These are phyloP conservation scores for Chaenocephalus aceratus DNA, from an alignment of 2,113 vertebrate species.

Conservation along the genomic window DNA sequence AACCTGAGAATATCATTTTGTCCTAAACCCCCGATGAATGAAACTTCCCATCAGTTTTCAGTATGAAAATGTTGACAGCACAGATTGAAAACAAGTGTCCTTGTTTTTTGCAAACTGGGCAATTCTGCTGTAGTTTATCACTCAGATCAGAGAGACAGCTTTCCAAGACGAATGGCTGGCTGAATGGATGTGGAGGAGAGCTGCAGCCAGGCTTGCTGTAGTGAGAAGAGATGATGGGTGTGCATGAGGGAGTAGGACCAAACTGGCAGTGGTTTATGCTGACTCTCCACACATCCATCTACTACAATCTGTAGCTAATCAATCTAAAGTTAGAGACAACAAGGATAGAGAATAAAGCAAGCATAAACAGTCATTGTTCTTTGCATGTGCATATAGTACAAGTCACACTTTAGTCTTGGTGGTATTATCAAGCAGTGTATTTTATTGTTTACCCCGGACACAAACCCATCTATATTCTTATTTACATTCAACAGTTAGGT, in stretches of 20 bases:
- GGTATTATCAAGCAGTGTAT: constrained; percentile 8
- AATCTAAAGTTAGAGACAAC: constrained; percentile 85
- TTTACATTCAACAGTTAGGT: not conserved
- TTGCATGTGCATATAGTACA: constrained; percentile 56
- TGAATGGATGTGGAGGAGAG: constrained; percentile 79
- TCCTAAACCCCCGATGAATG: constrained; percentile 69
- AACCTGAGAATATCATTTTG: constrained; percentile 50
- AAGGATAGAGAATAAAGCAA: constrained; percentile 68
- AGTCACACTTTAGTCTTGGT: constrained; percentile 35
- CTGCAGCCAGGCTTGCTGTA: constrained; percentile 72
- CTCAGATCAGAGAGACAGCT: constrained; percentile 81
- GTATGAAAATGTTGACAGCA: constrained; percentile 81
- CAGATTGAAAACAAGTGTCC: constrained; percentile 85
- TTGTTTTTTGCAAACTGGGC: constrained; percentile 83
- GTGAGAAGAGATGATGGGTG: constrained; percentile 80
- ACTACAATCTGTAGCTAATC: constrained; percentile 85
- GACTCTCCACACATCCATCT: constrained; percentile 86
- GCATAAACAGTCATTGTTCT: constrained; percentile 61
- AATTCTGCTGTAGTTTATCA: constrained; percentile 85
- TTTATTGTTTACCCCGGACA: not conserved
- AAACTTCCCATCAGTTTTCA: constrained; percentile 82
- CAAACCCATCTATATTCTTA: not conserved
- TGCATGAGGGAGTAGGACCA: constrained; percentile 79
- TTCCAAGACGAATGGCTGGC: constrained; percentile 82
- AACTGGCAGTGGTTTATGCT: constrained; percentile 86